A percentile compares a stretch with the other conserved stretches of the same genome.
Conservation (phyloP, 1,140 invertebrate genomes). For the Meloidogyne exigua region DNA sequence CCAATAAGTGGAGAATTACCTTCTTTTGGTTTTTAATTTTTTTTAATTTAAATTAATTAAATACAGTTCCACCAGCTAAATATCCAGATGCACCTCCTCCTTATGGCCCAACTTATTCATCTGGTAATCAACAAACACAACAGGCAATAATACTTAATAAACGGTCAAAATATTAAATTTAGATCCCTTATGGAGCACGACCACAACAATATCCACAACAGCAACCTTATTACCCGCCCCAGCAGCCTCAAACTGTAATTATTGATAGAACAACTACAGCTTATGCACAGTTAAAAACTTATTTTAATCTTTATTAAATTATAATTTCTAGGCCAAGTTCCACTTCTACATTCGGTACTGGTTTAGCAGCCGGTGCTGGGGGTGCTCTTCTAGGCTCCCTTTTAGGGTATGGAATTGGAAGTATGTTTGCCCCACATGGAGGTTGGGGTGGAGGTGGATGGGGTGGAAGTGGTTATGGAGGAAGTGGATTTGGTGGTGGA, state of each 20-base stretch:
- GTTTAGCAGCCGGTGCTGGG: slow-evolving; percentile 11
- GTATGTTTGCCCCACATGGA: slow-evolving; percentile 44
- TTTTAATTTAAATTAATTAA: not conserved
- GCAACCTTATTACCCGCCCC: slow-evolving; percentile 22
- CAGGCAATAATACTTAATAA: slow-evolving; percentile 12
- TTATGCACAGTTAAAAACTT: slow-evolving; percentile 21
- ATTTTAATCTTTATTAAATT: not conserved
- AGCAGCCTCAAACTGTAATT: slow-evolving; percentile 43
- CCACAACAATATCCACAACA: slow-evolving; percentile 16
- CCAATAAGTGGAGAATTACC: not conserved
- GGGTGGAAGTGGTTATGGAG: slow-evolving; percentile 27
- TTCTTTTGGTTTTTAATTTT: not conserved
- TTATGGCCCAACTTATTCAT: slow-evolving; percentile 4
- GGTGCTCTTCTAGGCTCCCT: slow-evolving; percentile 35
- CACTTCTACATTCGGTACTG: slow-evolving; percentile 17
- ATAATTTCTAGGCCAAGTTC: not conserved
- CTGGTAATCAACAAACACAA: slow-evolving; percentile 10
- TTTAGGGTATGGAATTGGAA: slow-evolving; percentile 47
- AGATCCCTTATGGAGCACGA: not conserved
- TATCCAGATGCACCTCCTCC: slow-evolving; percentile 42
- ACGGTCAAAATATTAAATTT: no score
- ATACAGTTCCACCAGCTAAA: slow-evolving; percentile 37
- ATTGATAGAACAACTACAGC: slow-evolving; percentile 35
- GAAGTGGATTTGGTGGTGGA: slow-evolving; percentile 36
- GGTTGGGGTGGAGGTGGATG: slow-evolving; percentile 39